Conservation (phyloP, 2,113 vertebrate species). For the Gallinago paraguaiae region DNA sequence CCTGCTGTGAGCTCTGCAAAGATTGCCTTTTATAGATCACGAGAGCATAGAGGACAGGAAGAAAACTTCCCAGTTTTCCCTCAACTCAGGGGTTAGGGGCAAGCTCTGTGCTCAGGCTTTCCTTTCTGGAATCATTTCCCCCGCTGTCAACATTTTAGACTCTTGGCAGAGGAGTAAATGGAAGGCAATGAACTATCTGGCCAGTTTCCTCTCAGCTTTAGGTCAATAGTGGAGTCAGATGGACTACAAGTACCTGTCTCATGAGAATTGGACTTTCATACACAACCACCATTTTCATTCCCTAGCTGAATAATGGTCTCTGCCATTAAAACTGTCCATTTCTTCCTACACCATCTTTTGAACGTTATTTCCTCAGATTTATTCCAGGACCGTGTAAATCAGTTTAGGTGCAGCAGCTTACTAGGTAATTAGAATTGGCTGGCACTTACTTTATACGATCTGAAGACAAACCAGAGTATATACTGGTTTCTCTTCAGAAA, state of each 20-base stretch:
- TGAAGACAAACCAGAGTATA: too few species aligned
- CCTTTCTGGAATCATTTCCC: background rate
- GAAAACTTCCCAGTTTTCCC: background rate
- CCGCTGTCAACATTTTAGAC: background rate
- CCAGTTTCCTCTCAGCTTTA: background rate
- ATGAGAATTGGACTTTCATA: background rate
- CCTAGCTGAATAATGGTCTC: background rate
- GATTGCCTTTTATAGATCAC: fast-evolving
- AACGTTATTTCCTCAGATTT: background rate
- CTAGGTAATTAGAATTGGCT: background rate
- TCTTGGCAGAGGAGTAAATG: background rate
- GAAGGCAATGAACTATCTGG: background rate
- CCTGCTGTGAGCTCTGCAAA: background rate
- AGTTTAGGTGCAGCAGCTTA: background rate
- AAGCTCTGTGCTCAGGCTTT: background rate
- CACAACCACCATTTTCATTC: background rate
- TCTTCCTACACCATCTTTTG: background rate
- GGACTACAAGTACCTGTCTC: background rate
- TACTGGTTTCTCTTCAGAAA: too few species aligned
- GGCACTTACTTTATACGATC: background rate
- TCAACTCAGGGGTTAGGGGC: background rate
- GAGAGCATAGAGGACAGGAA: background rate
- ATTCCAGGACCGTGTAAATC: background rate
- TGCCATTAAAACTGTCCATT: background rate
- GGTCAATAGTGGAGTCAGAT: background rate